A percentile compares a stretch with the other conserved stretches of the same genome.
These are phyloP conservation scores for Ectobius pallidus DNA, from an alignment of 2,888 invertebrate species.

Conservation along the genomic window DNA sequence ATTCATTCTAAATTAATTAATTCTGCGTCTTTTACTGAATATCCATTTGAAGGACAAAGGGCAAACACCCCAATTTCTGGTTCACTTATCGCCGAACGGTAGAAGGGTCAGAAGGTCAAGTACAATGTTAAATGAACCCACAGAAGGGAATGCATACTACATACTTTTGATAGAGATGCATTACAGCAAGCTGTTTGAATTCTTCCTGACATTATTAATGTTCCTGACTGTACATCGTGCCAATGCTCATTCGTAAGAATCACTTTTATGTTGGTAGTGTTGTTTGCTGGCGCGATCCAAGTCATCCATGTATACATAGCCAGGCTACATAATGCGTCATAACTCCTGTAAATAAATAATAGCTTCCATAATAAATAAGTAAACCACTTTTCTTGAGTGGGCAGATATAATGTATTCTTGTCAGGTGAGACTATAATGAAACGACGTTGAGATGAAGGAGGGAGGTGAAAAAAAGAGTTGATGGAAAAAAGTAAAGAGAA, in stretches of 20 bases:
- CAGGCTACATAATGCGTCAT: conserved; percentile 30
- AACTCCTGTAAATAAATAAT: conserved; percentile 37
- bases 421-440: conserved; percentile 37
- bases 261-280: neutral
- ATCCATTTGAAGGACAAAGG: too few relatives aligned
- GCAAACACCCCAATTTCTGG: too few relatives aligned
- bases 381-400: conserved; percentile 36
- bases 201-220: neutral
- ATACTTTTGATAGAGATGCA: too few relatives aligned
- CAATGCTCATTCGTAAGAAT: neutral
- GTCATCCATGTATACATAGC: neutral
- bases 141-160: too few relatives aligned
- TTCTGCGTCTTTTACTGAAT: too few relatives aligned
- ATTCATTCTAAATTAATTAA: too few relatives aligned
- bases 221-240: neutral
- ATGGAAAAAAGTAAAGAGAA: neutral
- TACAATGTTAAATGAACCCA: too few relatives aligned
- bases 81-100: too few relatives aligned
- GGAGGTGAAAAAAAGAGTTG: neutral
- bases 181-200: neutral
- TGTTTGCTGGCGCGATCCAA: neutral
- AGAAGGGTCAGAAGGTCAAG: too few relatives aligned
- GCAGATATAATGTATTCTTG: conserved; percentile 38
- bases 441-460: conserved; percentile 25
- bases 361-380: conserved; percentile 35